Evolutionary conservation across 2,797 vertebrate species (phyloP).

Genomic region (Phalanger gymnotis): DNA sequence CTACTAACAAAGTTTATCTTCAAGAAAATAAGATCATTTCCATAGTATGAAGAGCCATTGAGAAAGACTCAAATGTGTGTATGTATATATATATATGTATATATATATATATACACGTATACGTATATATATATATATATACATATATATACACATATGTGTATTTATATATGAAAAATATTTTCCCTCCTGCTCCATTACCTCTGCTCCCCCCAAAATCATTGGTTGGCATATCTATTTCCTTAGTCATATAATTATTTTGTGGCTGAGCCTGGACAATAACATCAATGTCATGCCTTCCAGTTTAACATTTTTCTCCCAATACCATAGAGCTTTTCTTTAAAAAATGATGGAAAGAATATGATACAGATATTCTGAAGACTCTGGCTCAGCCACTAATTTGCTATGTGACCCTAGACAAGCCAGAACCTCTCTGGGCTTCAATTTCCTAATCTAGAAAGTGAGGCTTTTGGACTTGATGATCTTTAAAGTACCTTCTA

Average conservation of each 20-base stretch:
- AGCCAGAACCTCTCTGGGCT: not conserved
- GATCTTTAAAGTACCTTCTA: not conserved
- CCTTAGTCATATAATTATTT: not conserved
- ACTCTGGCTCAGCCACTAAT: not conserved
- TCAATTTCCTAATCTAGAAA: not conserved
- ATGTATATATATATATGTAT: accelerated
- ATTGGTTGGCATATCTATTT: not conserved
- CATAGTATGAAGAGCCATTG: not conserved
- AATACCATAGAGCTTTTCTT: not conserved
- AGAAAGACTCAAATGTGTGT: not conserved
- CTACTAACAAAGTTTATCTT: not conserved
- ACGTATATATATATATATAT: too few relatives aligned
- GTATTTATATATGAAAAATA: not conserved
- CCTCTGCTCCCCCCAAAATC: not conserved
- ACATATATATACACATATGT: too few relatives aligned
- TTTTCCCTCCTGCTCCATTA: not conserved
- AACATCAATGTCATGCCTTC: not conserved
- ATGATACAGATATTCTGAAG: not conserved
- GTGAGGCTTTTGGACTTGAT: not conserved
- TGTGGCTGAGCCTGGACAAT: not conserved
- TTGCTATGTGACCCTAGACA: not conserved
- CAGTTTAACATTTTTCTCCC: not conserved
- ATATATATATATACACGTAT: not conserved
- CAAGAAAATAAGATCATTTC: not conserved
- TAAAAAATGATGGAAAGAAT: not conserved